phyloP scores from a whole-genome alignment of 2,797 vertebrate genomes.

The Benthosema pterotum region DNA sequence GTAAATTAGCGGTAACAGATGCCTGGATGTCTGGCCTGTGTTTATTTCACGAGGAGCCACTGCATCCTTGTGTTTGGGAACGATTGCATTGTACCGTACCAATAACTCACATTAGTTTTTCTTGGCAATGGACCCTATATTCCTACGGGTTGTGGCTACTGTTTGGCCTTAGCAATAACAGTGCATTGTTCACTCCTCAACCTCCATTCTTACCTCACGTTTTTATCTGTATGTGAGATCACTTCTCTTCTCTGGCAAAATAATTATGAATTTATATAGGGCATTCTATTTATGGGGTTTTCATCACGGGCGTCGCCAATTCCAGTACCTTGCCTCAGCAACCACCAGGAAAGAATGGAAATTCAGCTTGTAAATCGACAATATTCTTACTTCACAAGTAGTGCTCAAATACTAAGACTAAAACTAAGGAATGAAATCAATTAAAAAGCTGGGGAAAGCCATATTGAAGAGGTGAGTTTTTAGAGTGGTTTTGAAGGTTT shows the following conservation, averaged over 20 bases:
- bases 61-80: slow-evolving; percentile 50
- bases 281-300: slow-evolving; percentile 19
- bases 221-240: slow-evolving; percentile 42
- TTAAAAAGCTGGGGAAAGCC: too few relatives aligned
- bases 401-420: too few relatives aligned
- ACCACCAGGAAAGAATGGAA: background rate
- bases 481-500: too few relatives aligned
- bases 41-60: slow-evolving; percentile 40
- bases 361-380: background rate
- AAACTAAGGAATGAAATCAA: too few relatives aligned
- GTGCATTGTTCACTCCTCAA: slow-evolving; percentile 42
- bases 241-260: slow-evolving; percentile 18
- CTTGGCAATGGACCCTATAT: slow-evolving; percentile 46
- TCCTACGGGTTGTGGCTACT: slow-evolving; percentile 44
- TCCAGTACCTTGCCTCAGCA: background rate
- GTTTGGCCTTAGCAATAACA: slow-evolving; percentile 52
- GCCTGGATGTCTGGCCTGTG: slow-evolving; percentile 55
- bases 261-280: slow-evolving; percentile 9
- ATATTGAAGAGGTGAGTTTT: too few relatives aligned
- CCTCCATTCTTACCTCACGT: slow-evolving; percentile 48
- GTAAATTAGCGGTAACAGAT: slow-evolving; percentile 29
- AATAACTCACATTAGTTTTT: slow-evolving; percentile 41
- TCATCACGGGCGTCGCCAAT: background rate
- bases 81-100: slow-evolving; percentile 46
- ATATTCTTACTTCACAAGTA: background rate